Percentiles rank a stretch among this genome's conserved stretches.
Conservation (phyloP, 2,888 invertebrate genomes). For the Pseudococcus longispinus region DNA sequence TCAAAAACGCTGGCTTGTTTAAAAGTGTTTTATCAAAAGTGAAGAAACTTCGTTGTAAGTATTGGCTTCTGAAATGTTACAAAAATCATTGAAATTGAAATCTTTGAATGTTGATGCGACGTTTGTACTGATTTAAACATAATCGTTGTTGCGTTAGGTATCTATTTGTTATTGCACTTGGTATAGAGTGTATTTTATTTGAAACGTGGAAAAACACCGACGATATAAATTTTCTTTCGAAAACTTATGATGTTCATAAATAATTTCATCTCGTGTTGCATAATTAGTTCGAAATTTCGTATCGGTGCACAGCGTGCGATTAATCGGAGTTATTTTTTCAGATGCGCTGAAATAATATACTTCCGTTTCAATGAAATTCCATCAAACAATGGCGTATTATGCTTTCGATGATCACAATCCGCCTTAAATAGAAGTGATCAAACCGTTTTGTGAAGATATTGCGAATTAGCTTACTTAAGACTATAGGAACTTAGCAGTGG, state of each 20-base stretch:
- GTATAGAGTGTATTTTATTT: neutral
- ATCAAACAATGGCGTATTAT: conserved; percentile 83
- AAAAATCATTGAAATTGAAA: no score
- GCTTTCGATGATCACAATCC: conserved; percentile 98
- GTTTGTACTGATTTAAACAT: neutral
- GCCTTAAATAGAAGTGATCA: conserved; percentile 88
- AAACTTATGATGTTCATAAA: no score
- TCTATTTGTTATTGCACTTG: neutral
- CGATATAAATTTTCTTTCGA: neutral
- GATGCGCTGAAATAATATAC: conserved; percentile 87
- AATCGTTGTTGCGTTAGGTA: conserved; percentile 30
- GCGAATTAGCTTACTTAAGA: conserved; percentile 82
- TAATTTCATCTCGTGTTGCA: neutral
- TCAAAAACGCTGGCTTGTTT: conserved; percentile 41
- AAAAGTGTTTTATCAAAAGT: conserved; percentile 60
- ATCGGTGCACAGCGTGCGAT: neutral
- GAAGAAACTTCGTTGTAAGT: conserved; percentile 69
- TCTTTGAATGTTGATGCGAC: conserved; percentile 72
- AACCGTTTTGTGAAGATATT: conserved; percentile 93
- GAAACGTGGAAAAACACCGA: neutral
- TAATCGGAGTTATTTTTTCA: conserved; percentile 61
- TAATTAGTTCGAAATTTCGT: neutral
- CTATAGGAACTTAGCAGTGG: conserved; percentile 86
- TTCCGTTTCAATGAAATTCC: conserved; percentile 82
- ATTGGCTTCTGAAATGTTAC: no score